Base-by-base conservation (phyloP, 37 sponge, comb jelly and placozoan species). In the Petrosia ficiformis region DNA sequence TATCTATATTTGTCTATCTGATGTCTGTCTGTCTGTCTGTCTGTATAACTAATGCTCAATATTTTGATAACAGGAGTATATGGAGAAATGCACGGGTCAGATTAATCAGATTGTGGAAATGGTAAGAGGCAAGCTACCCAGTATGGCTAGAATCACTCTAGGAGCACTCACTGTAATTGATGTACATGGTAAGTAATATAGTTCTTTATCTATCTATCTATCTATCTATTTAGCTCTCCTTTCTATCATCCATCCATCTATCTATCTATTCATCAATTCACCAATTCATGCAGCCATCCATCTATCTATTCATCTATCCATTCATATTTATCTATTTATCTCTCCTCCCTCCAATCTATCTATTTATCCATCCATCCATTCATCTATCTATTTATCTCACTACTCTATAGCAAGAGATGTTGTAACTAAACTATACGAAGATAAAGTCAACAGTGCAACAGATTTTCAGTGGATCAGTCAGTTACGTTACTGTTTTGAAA, bases 401-500 rank as follows among this genome's bases (percentile, higher is more conserved):
- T 60, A 35, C 38, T 78, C 3, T 78, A n/a, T 54, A 93, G 97
- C 99, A 19, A 93, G 99, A 22, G 99, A 98, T 82, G 96, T 95
- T 41, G 91, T 98, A 4, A 81, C 64, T 28, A 87, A 98, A 59
- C 79, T 98, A 64, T 78, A 63, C 71, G 70, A 82, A 28, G 89
- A 93, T 48, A 43, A 89, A 2, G 86, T 96, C 22, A 19, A 58
- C 67, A 73, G 70, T 0, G 39, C 89, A n/a, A 90, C 59, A 32
- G 96, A 93, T 81, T 98, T 98, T 76, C 82, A 98, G 31, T 98
- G 99, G 99, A 95, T 98, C 74, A 85, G 91, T 68, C 99, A 98
- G 85, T 84, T 98, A 39, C 73, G 99, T 8, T 98, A 98, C 88
- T 95, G 95, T 92, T 85, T 87, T 68, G 95, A 94, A 40, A 85